Conservation (phyloP, 2,888 invertebrate species). For the Xestia sexstrigata region DNA sequence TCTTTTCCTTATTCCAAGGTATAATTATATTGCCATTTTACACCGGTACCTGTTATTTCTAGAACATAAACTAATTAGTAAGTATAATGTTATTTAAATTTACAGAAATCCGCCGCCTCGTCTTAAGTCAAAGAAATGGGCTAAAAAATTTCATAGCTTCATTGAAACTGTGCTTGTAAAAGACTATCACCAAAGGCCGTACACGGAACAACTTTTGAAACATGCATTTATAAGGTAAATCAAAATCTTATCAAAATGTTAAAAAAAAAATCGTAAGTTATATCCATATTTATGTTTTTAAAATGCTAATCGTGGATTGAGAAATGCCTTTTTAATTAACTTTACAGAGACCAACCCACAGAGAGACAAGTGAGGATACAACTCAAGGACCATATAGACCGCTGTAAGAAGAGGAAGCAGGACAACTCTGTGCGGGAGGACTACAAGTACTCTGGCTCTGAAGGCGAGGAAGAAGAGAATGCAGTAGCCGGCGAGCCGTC, state of each 20-base stretch:
- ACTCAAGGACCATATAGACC: slow-evolving; percentile 99
- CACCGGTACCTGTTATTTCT: neutral
- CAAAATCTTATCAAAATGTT: neutral
- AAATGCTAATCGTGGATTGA: neutral
- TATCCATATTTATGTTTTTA: neutral
- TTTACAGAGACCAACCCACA: slow-evolving; percentile 97
- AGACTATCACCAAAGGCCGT: slow-evolving; percentile 99
- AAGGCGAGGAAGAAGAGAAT: slow-evolving; percentile 98
- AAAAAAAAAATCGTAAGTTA: too few species aligned
- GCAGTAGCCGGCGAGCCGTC: slow-evolving; percentile 98
- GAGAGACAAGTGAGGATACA: slow-evolving; percentile 99
- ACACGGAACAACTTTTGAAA: slow-evolving; percentile 99
- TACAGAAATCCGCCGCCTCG: slow-evolving; percentile 98
- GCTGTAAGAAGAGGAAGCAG: slow-evolving; percentile 98
- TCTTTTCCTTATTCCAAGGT: slow-evolving; percentile 98
- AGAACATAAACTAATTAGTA: neutral
- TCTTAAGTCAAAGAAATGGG: slow-evolving; percentile 99
- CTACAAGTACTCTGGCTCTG: slow-evolving; percentile 98
- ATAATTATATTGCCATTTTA: slow-evolving; percentile 16
- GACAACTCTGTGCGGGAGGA: slow-evolving; percentile 95
- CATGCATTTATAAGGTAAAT: slow-evolving; percentile 97
- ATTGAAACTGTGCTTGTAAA: slow-evolving; percentile 99
- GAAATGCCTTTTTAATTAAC: neutral
- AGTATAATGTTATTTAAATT: slow-evolving; percentile 37
- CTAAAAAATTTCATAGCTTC: slow-evolving; percentile 99